Base-by-base conservation (phyloP, 2,797 vertebrate genomes). In the Denticeps clupeoides region DNA sequence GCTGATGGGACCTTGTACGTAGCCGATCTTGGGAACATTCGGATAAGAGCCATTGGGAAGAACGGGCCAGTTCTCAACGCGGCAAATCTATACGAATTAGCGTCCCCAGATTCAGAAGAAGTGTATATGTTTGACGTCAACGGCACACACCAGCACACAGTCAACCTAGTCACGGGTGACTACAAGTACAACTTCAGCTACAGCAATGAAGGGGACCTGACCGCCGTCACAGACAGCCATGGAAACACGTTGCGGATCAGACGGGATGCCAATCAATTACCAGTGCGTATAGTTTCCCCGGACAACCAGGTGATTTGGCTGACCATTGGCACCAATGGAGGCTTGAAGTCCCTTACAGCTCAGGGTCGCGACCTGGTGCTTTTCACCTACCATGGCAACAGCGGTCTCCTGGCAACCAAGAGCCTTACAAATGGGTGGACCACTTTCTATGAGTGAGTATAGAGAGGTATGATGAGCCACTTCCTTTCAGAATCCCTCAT, bases 251-350 rank as follows among this genome's bases (percentile, higher is more conserved):
- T 99, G 10, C 81, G 93, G 2, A 89, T 99, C 51, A 78, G 93
- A 1, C 72, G 93, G 3, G 94, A 98, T 62, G 82, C 91, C 2
- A 97, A 86, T 61, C 84, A 93, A 3, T 88, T 91, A 79, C 93
- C 94, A 0, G 92, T 98, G 1, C 84, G 94, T 1, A 89, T 98
- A 32, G 91, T 98, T 1, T 89, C 93, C 21, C 94, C 94, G 0
- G 94, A 99, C 63, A 97, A 97, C 80, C 94, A 97, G 56, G 93
- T 97, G 59, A 95, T 98, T 61, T 97, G 92, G 94, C 49, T 99
- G 54, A 91, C 86, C 0, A 92, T 99, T 68, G 88, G 90, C 38
- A 96, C 93, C 21, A 95, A 94, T 0, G 87, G 90, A 0, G 90
- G 89, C 29, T 69, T 98, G 58, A 98, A 95, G 63, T 91, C 88